A percentile compares a stretch with the other conserved stretches of the same genome.
Evolutionary conservation across 2,113 vertebrate genomes (phyloP).

Genomic region (Sander vitreus): DNA sequence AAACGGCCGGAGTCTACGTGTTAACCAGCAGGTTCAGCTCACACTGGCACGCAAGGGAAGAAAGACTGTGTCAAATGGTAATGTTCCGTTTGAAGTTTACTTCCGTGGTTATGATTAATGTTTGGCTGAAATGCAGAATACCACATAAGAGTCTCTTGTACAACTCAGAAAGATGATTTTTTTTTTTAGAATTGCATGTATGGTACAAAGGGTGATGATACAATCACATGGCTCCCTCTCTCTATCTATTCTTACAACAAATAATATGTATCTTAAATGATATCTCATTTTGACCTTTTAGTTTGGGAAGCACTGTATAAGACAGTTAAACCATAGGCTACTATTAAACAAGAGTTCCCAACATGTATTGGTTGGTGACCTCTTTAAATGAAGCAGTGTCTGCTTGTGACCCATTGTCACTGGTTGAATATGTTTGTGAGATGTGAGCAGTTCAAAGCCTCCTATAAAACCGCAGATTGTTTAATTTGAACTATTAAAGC

Average conservation of each 20-base stretch:
- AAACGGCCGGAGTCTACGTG: conserved; percentile 55
- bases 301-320: neutral
- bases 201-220: neutral
- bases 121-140: neutral
- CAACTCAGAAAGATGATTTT: neutral
- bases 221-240: neutral
- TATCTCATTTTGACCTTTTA: neutral
- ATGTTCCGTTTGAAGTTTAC: neutral
- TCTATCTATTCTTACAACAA: neutral
- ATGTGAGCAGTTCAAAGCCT: neutral
- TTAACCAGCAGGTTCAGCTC: conserved; percentile 82
- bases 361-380: neutral
- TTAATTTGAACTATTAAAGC: neutral
- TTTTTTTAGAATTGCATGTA: too few relatives aligned
- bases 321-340: neutral
- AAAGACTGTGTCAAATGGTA: conserved; percentile 66
- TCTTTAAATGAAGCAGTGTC: neutral
- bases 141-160: neutral
- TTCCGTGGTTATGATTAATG: rapidly evolving
- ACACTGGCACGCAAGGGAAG: conserved; percentile 72
- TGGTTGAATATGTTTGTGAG: neutral
- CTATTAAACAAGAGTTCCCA: too few relatives aligned
- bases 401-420: neutral
- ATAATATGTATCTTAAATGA: neutral
- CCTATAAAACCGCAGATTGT: neutral